Percentiles rank a stretch among this genome's conserved stretches.
phyloP scores from a whole-genome alignment of 2,797 vertebrate species.

The Syngnathus acus region DNA sequence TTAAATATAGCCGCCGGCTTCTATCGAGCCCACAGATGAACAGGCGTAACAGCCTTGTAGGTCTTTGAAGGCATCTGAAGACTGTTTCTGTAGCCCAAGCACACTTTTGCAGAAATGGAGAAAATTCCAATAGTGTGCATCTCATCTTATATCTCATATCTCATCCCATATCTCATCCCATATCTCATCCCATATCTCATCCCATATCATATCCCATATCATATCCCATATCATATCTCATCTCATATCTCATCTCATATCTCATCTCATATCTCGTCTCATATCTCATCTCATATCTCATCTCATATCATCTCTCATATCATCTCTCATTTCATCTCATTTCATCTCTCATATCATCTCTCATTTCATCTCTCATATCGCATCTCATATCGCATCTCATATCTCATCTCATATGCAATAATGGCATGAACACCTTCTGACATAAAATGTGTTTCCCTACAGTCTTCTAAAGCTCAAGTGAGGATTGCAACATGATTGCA shows the following conservation, averaged over 20 bases:
- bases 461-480: conserved; percentile 10
- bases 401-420: not conserved
- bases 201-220: no score
- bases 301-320: no score
- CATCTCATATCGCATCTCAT: not conserved
- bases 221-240: no score
- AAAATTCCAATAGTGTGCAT: conserved; percentile 9
- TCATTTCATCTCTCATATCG: no score
- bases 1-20: conserved; percentile 15
- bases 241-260: no score
- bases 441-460: not conserved
- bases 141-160: conserved; percentile 8
- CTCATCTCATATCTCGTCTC: no score
- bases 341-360: not conserved
- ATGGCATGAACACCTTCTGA: conserved; percentile 16
- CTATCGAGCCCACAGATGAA: conserved; percentile 15
- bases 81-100: conserved; percentile 24
- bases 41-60: conserved; percentile 1
- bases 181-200: no score
- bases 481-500: conserved; percentile 40
- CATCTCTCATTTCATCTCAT: no score
- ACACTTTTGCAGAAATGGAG: conserved; percentile 19
- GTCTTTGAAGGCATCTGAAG: conserved; percentile 33
- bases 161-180: not conserved
- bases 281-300: no score